Conservation (phyloP, 2,888 invertebrate species). For the Eilema caniola region DNA sequence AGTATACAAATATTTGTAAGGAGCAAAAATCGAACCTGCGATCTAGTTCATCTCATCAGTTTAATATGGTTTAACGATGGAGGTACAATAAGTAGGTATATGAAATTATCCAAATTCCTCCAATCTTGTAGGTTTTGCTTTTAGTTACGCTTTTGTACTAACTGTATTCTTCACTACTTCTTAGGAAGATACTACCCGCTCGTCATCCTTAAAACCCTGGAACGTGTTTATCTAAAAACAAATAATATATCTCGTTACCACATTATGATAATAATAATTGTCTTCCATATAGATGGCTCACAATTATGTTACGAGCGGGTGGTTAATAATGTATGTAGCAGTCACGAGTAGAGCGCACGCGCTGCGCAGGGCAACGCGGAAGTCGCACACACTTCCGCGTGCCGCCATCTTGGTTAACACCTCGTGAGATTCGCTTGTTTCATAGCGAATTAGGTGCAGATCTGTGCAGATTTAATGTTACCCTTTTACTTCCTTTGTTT, state of each 20-base stretch:
- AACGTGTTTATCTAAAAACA: slow-evolving; percentile 29
- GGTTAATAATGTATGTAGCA: slow-evolving; percentile 75
- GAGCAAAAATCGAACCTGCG: not conserved
- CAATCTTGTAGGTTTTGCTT: not conserved
- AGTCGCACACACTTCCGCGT: slow-evolving; percentile 84
- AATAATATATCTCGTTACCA: slow-evolving; percentile 42
- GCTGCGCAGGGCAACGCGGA: slow-evolving; percentile 82
- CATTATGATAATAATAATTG: slow-evolving; percentile 48
- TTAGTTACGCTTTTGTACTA: not conserved
- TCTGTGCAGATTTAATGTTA: slow-evolving; percentile 23
- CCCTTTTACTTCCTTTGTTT: no score
- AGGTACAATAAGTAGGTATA: no score
- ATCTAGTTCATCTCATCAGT: no score
- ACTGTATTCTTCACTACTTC: not conserved
- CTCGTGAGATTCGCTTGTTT: slow-evolving; percentile 76
- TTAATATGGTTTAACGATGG: no score
- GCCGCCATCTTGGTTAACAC: slow-evolving; percentile 83
- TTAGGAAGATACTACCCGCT: no score
- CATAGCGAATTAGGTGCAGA: slow-evolving; percentile 48
- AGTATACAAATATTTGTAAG: not conserved
- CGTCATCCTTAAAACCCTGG: slow-evolving; percentile 18
- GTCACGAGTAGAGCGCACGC: slow-evolving; percentile 78
- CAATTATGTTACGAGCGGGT: slow-evolving; percentile 65
- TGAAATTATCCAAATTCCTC: not conserved
- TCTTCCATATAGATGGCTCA: slow-evolving; percentile 59